Evolutionary conservation across 2,888 invertebrate species (phyloP), one percentile per base, ranked within the genome.

Genomic region (Drosophila kambysellisi): DNA sequence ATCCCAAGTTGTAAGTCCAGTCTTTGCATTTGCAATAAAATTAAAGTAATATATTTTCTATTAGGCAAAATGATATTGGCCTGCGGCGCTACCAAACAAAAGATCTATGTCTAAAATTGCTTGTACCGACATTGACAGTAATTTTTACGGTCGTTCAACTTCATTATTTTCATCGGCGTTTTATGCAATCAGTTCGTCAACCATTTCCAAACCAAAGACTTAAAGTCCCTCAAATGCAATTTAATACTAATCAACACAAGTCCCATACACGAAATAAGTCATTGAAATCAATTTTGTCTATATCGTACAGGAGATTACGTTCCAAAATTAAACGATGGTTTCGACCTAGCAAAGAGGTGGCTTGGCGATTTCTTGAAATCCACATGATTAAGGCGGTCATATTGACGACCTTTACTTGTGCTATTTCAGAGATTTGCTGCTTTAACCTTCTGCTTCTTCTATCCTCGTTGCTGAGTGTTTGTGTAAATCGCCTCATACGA

Each of bases 151-250:
- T 99, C 74, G 95, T 99, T 85, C 99, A 99, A 94, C 96, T 97
- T 39, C 99, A 99, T 93, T 99, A 99, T 93, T 99, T 99, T 94
- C 99, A 99, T 92, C 95, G 96, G 83, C 97, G 98, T 83, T 99
- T 99, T 93, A 95, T 99, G 93, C 95, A 95, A n/a, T 84, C 91
- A 4, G 77, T 92, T n/a, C 77, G 83, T 51, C 73, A 85, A n/a
- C 89, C 85, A 15, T 71, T n/a, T 12, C 69, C 70, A 41, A 62
- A 51, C 12, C 37, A 32, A 8, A 57, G 17, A 37, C 57, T 0
- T 1, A 17, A 3, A 37, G n/a, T 3, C 3, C n/a, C 52, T 4
- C 43, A 48, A 2, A 7, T 50, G 2, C 35, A 9, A 7, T 39
- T 64, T 15, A 41, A 5, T 30, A 11, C 12, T 4, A 32, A n/a